Evolutionary conservation across 2,113 vertebrate genomes (phyloP).

Genomic region (Ochotona princeps): DNA sequence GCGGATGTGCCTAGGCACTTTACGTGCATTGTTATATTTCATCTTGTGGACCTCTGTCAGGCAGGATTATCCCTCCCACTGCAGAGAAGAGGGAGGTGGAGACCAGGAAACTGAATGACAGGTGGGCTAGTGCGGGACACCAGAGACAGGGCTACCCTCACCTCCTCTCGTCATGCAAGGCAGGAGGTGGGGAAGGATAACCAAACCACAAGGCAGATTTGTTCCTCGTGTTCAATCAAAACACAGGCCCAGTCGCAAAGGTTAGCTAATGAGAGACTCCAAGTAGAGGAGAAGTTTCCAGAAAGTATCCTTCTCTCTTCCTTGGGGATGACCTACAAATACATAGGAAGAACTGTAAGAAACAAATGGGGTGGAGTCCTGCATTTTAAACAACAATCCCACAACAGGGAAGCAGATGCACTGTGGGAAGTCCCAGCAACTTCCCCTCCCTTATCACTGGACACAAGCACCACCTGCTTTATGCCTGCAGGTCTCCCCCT

Average conservation of each 20-base stretch:
- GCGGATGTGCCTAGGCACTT: neutral
- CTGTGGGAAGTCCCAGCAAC: neutral
- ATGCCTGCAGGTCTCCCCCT: neutral
- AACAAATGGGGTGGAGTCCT: neutral
- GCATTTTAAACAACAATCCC: conserved; percentile 15
- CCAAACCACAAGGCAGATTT: neutral
- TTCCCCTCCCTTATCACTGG: neutral
- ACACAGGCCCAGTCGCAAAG: neutral
- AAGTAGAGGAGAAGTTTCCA: neutral
- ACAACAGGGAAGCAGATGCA: neutral
- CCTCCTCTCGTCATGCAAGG: neutral
- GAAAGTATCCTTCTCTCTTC: neutral
- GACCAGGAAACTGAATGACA: neutral
- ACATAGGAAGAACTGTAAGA: neutral
- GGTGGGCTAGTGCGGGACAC: neutral
- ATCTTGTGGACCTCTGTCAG: neutral
- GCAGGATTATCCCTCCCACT: neutral
- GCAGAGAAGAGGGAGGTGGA: neutral
- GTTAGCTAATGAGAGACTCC: neutral
- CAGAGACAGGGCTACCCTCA: neutral
- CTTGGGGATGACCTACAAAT: neutral
- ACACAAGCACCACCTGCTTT: neutral
- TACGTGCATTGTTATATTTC: neutral
- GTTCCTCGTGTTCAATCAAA: neutral
- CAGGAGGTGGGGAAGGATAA: neutral